Evolutionary conservation across 2,113 vertebrate genomes (phyloP).

Genomic region (Mustela nigripes): DNA sequence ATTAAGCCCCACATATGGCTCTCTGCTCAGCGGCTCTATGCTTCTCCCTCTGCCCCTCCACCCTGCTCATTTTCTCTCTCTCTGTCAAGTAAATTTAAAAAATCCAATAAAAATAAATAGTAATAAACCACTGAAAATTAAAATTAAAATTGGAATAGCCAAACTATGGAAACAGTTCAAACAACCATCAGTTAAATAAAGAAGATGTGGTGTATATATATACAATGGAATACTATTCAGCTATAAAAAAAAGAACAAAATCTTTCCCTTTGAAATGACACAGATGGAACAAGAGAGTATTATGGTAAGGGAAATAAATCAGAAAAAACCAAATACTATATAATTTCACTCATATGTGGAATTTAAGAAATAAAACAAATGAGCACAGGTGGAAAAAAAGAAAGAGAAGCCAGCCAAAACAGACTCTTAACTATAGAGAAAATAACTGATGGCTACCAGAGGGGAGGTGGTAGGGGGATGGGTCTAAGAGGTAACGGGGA

Average conservation of each 20-base stretch:
- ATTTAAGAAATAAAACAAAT: neutral
- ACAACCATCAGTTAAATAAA: neutral
- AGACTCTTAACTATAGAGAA: neutral
- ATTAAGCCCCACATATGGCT: neutral
- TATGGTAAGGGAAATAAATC: neutral
- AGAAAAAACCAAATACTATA: neutral
- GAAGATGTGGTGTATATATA: neutral
- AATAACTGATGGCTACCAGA: neutral
- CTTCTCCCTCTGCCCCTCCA: neutral
- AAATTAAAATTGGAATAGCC: constrained; percentile 3
- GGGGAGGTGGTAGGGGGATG: neutral
- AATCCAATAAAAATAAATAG: neutral
- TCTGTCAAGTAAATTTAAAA: neutral
- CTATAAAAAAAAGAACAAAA: neutral
- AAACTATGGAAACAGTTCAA: neutral
- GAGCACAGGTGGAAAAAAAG: neutral
- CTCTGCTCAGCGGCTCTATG: neutral
- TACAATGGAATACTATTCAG: neutral
- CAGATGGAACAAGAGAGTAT: neutral
- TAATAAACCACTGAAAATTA: neutral
- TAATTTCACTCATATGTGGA: neutral
- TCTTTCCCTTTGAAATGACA: neutral
- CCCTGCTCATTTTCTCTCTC: neutral
- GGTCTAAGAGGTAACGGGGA: neutral
- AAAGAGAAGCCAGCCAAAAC: neutral